phyloP scores from a whole-genome alignment of 2,888 invertebrate species.

The Cerastis leucographa region DNA sequence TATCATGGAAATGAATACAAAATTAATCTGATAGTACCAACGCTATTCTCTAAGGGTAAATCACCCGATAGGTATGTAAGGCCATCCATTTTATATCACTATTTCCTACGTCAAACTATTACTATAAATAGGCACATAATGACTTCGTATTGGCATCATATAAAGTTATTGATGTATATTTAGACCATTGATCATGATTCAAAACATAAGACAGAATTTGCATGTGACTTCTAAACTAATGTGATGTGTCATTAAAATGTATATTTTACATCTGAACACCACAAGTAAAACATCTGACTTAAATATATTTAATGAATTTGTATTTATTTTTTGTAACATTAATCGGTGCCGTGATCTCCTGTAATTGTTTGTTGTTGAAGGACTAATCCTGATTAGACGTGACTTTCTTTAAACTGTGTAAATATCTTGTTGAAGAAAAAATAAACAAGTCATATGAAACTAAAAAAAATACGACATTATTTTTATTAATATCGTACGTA shows the following conservation, averaged over 20 bases:
- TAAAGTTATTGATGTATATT: conserved; percentile 59
- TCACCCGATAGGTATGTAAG: conserved; percentile 32
- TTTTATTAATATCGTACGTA: neutral
- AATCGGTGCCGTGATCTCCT: neutral
- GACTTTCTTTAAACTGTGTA: neutral
- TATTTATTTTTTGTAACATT: neutral
- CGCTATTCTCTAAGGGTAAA: conserved; percentile 17
- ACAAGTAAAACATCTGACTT: conserved; percentile 12
- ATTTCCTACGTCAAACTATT: conserved; percentile 43
- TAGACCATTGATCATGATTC: conserved; percentile 60
- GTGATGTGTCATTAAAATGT: conserved; percentile 27
- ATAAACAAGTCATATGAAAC: neutral
- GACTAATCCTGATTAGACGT: neutral
- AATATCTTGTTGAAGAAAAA: neutral
- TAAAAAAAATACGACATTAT: neutral
- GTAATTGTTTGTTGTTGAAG: neutral
- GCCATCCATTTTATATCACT: conserved; percentile 47
- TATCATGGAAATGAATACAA: neutral
- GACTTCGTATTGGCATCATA: conserved; percentile 53
- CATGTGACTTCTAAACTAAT: conserved; percentile 26
- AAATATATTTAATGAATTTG: neutral
- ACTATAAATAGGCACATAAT: conserved; percentile 47
- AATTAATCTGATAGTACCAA: neutral
- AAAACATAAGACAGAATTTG: conserved; percentile 38
- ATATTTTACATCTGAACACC: conserved; percentile 17